These are phyloP conservation scores for Thamnaconus septentrionalis DNA, from an alignment of 2,113 vertebrate species.

Conservation along the genomic window DNA sequence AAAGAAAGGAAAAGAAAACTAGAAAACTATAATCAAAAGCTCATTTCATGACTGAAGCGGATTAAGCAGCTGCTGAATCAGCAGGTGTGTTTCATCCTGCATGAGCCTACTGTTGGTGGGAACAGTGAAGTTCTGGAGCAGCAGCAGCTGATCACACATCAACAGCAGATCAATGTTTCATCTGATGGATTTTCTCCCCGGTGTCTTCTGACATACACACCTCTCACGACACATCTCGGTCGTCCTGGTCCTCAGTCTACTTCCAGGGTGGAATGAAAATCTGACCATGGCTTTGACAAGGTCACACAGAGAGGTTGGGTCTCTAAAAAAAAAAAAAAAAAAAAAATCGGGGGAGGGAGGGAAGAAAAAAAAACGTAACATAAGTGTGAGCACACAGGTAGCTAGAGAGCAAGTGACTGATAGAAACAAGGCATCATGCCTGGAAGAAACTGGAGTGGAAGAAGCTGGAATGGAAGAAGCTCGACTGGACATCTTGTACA, in stretches of 20 bases:
- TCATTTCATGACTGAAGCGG: slow-evolving; percentile 22
- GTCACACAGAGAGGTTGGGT: slow-evolving; percentile 29
- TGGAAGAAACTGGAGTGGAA: too few species aligned
- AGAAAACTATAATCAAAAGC: slow-evolving; percentile 20
- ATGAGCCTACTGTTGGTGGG: too few species aligned
- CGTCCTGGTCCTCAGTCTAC: slow-evolving; percentile 64
- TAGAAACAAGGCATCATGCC: too few species aligned
- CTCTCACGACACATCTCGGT: slow-evolving; percentile 45
- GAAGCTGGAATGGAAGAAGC: too few species aligned
- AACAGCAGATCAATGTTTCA: slow-evolving; percentile 72
- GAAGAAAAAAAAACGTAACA: too few species aligned
- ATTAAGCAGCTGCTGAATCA: slow-evolving; percentile 39
- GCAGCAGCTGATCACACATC: too few species aligned
- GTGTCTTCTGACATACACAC: slow-evolving; percentile 52
- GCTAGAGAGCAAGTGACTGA: too few species aligned
- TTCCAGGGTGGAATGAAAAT: slow-evolving; percentile 45
- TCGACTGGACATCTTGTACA: too few species aligned
- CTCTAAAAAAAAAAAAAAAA: slow-evolving; percentile 50
- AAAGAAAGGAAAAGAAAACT: too few species aligned
- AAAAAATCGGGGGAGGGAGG: slow-evolving; percentile 13
- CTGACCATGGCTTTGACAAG: slow-evolving; percentile 49
- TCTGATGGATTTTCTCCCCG: slow-evolving; percentile 37
- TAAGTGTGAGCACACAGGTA: too few species aligned
- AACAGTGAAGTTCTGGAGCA: too few species aligned
- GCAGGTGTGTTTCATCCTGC: slow-evolving; percentile 30